Evolutionary conservation across 1,140 invertebrate genomes (phyloP).

Genomic region (Mya arenaria): DNA sequence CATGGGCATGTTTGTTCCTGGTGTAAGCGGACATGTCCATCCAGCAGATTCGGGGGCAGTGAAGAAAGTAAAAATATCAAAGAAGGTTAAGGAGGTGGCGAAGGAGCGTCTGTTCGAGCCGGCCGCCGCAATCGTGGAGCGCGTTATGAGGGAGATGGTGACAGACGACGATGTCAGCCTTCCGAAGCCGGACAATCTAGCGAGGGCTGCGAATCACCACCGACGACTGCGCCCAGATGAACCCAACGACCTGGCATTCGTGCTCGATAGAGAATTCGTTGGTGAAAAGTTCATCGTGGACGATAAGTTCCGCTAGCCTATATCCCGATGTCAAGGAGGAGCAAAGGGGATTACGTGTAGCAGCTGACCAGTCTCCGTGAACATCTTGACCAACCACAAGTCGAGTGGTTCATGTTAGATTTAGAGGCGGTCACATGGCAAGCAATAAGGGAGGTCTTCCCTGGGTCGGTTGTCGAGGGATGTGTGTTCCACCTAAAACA

Average conservation of each 20-base stretch:
- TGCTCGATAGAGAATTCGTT: too few species aligned
- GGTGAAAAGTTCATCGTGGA: too few species aligned
- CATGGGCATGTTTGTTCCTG: too few species aligned
- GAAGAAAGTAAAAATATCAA: too few species aligned
- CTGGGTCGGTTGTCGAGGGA: background rate
- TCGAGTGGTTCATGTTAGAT: background rate
- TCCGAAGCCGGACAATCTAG: background rate
- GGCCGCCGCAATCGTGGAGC: background rate
- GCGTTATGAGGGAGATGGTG: background rate
- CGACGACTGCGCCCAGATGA: too few species aligned
- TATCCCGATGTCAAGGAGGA: background rate
- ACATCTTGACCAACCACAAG: background rate
- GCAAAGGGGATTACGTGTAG: background rate
- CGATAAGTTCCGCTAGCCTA: background rate
- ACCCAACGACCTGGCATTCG: too few species aligned
- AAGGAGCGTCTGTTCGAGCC: background rate
- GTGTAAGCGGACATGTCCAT: too few species aligned
- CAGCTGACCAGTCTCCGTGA: background rate
- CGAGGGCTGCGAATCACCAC: background rate
- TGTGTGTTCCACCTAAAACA: background rate
- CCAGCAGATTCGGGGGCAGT: too few species aligned
- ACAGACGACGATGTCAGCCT: background rate
- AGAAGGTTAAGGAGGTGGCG: too few species aligned
- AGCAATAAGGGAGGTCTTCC: background rate
- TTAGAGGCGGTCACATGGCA: background rate